Base-by-base conservation (phyloP, 2,113 vertebrate species). In the Oreocharis arfaki region DNA sequence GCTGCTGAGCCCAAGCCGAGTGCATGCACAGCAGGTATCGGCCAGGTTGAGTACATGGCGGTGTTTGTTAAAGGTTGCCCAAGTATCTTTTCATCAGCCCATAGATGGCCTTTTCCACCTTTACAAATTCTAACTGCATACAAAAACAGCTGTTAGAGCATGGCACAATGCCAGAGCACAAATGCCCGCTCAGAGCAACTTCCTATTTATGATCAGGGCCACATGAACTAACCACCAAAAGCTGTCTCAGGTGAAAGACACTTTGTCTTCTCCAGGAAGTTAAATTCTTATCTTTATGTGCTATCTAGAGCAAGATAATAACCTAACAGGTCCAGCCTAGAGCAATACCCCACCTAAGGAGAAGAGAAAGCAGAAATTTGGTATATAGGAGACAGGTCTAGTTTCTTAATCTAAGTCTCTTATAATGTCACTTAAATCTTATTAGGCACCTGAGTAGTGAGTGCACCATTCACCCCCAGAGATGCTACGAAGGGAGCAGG, bases 361-460 rank as follows among this genome's bases (percentile, higher is more conserved):
- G 39, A 86, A 71, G 26, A 70, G 26, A 86, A 71, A 68, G 15
- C 22, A 84, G n/a, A 81, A 47, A 76, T 55, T 5, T 39, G 23
- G 7, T 73, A 20, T 27, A 39, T 0, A 70, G 27, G 28, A 42
- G 46, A 32, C 28, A 50, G 11, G 24, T n/a, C 47, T 49, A 26
- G 23, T 52, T 87, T 75, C 77, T 55, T 59, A 82, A 68, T 20
- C 20, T 20, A 79, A 61, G 33, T 47, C 44, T 47, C 26, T 67
- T 53, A 71, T 32, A 65, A 78, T 3, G 8, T 42, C 68, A 73
- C 23, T 28, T 64, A 57, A 60, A 61, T 57, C 49, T 87, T 68
- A 63, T 2, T 5, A 74, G 56, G 56, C 22, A 85, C 32, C 26
- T 0, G 0, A 59, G 14, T 6, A 41, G 7, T 2, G 8, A 75